Evolutionary conservation across 2,888 invertebrate genomes (phyloP).

Genomic region (Eugnorisma glareosa): DNA sequence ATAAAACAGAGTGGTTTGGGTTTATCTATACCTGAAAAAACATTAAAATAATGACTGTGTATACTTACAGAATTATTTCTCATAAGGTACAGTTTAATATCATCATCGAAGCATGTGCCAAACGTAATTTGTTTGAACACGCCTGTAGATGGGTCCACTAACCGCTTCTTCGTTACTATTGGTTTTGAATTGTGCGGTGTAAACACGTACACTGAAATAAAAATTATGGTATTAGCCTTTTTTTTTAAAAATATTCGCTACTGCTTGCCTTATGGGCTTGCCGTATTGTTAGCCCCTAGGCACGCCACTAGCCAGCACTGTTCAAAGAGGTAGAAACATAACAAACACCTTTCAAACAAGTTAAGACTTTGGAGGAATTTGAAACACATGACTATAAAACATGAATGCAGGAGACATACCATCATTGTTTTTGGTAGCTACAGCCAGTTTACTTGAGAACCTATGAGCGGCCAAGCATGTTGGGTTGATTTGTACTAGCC

Average conservation of each 20-base stretch:
- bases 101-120: slow-evolving; percentile 74
- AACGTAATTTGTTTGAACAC: slow-evolving; percentile 84
- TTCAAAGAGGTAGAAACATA: neutral
- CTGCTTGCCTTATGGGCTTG: no score
- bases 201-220: slow-evolving; percentile 86
- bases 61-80: slow-evolving; percentile 86
- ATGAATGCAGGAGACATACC: slow-evolving; percentile 85
- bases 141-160: slow-evolving; percentile 80
- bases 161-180: slow-evolving; percentile 75
- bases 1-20: no score
- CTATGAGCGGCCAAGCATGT: slow-evolving; percentile 89
- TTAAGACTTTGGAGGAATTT: neutral
- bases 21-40: no score
- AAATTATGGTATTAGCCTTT: slow-evolving; percentile 14
- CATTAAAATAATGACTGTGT: no score
- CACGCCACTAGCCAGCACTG: no score
- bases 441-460: slow-evolving; percentile 92
- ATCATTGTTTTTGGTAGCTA: slow-evolving; percentile 91
- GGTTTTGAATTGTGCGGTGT: slow-evolving; percentile 84
- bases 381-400: neutral
- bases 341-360: neutral
- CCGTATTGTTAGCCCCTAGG: no score
- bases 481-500: slow-evolving; percentile 90
- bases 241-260: neutral
- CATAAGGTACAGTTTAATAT: slow-evolving; percentile 82